A percentile compares a stretch with the other conserved stretches of the same genome.
phyloP scores from a whole-genome alignment of 2,888 invertebrate species.

The Tetropium fuscum region DNA sequence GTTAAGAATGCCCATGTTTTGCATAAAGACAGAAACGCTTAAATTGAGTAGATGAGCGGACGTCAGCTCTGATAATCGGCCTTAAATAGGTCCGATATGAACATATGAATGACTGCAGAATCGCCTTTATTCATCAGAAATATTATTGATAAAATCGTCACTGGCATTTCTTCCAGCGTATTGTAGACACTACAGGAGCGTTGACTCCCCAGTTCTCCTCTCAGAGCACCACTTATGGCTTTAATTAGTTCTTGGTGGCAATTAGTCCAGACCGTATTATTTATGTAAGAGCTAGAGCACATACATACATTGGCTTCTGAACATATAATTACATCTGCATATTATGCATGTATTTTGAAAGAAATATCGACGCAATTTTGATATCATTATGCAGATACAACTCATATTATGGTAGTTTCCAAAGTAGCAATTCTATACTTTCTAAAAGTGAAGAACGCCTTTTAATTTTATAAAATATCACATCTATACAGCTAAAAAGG shows the following conservation, averaged over 20 bases:
- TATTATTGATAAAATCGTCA: no score
- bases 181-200: conserved; percentile 34
- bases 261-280: conserved; percentile 48
- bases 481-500: no score
- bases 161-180: background rate
- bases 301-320: conserved; percentile 32
- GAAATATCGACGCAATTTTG: conserved; percentile 6
- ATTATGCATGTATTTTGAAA: conserved; percentile 4
- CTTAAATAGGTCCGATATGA: conserved; percentile 13
- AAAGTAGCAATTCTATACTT: no score
- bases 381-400: conserved; percentile 10
- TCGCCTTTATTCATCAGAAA: no score
- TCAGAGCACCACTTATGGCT: conserved; percentile 51
- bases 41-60: conserved; percentile 19
- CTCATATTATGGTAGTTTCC: no score
- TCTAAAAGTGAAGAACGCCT: no score
- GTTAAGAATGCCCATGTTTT: conserved; percentile 29
- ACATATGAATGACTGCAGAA: conserved; percentile 8
- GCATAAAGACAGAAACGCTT: conserved; percentile 31
- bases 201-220: conserved; percentile 51
- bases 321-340: conserved; percentile 18
- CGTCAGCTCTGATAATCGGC: conserved; percentile 15
- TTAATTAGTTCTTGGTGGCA: conserved; percentile 53
- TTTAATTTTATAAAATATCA: no score
- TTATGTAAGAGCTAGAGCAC: conserved; percentile 37